Conservation (phyloP, 2,888 invertebrate genomes). For the Tolmerus cingulatus region DNA sequence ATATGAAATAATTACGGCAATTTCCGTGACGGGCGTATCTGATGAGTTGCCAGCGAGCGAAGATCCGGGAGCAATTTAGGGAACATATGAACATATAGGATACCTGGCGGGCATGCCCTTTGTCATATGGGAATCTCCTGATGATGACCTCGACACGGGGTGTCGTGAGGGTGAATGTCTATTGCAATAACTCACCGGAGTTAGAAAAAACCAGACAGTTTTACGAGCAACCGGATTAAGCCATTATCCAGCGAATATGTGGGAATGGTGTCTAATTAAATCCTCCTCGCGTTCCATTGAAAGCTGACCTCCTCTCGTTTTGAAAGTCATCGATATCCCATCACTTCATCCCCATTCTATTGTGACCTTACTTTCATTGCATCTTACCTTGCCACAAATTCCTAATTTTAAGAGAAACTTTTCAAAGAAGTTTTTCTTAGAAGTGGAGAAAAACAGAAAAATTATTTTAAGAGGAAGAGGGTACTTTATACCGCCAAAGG, state of each 20-base stretch:
- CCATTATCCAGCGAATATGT: background rate
- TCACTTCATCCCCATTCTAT: background rate
- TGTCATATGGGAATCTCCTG: background rate
- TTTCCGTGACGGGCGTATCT: slow-evolving; percentile 1
- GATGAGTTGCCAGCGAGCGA: background rate
- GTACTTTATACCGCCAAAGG: background rate
- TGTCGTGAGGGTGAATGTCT: background rate
- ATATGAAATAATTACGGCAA: slow-evolving; percentile 22
- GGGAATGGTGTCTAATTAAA: background rate
- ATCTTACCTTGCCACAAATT: background rate
- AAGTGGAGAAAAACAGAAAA: background rate
- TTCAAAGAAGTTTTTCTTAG: background rate
- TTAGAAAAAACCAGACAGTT: background rate
- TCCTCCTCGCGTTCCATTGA: background rate
- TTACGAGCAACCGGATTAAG: background rate
- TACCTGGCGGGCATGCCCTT: background rate
- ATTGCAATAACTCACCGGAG: background rate
- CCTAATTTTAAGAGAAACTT: background rate
- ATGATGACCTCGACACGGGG: background rate
- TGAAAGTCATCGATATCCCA: background rate
- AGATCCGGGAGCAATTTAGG: background rate
- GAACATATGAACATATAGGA: background rate
- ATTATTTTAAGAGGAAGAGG: background rate
- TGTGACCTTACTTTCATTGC: background rate
- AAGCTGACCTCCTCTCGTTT: background rate